Conservation (phyloP, 2,113 vertebrate genomes). For the Tetrax tetrax region DNA sequence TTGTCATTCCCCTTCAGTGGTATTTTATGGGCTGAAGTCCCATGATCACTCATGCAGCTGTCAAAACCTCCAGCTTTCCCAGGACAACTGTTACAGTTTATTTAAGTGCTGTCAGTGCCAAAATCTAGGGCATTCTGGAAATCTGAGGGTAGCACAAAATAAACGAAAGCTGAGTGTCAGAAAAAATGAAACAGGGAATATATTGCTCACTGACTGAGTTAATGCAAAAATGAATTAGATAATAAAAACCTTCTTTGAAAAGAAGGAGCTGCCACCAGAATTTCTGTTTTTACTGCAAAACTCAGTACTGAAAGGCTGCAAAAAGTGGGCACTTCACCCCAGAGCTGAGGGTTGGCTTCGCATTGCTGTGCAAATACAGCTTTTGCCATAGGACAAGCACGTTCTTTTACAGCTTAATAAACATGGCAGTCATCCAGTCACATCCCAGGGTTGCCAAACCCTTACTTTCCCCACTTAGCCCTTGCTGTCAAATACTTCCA, state of each 20-base stretch:
- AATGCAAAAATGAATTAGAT: background rate
- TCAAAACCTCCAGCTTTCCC: conserved; percentile 68
- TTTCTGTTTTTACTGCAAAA: conserved; percentile 6
- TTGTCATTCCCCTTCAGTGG: conserved; percentile 12
- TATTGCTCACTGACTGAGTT: conserved; percentile 9
- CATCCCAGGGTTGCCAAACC: background rate
- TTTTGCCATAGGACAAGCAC: conserved; percentile 28
- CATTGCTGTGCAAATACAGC: conserved; percentile 13
- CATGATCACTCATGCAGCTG: conserved; percentile 56
- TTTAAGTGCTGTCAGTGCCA: conserved; percentile 49
- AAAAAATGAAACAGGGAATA: conserved; percentile 17
- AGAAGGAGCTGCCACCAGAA: background rate
- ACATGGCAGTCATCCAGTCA: conserved; percentile 38
- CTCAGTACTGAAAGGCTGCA: background rate
- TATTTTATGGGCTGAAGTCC: conserved; percentile 43
- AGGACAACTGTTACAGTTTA: conserved; percentile 61
- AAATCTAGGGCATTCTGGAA: conserved; percentile 54
- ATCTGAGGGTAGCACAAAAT: conserved; percentile 51
- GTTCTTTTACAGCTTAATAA: conserved; percentile 46
- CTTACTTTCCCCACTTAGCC: background rate
- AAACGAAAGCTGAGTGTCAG: conserved; percentile 26
- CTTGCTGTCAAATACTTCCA: background rate
- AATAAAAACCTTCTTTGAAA: conserved; percentile 8
- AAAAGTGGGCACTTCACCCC: background rate
- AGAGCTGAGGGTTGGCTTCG: background rate